Percentiles rank a stretch among this genome's conserved stretches.
These are phyloP conservation scores for Perdix hodgsoniae DNA, from an alignment of 2,797 vertebrate genomes.

Conservation along the genomic window DNA sequence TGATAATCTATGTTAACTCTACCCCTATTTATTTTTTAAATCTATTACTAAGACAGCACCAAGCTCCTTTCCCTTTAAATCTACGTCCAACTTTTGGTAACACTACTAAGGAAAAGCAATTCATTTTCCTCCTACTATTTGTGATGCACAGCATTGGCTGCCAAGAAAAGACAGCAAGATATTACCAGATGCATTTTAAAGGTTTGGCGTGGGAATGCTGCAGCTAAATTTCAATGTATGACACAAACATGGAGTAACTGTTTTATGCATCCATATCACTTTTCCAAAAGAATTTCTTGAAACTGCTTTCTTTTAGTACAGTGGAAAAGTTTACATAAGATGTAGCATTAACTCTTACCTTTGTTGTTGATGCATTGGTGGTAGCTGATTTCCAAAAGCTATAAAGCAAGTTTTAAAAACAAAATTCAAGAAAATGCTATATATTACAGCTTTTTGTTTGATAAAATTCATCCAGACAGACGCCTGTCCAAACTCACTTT, in stretches of 20 bases:
- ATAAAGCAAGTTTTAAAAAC: constrained; percentile 55
- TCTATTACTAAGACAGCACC: neutral
- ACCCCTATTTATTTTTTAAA: neutral
- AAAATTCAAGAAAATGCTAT: neutral
- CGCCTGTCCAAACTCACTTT: neutral
- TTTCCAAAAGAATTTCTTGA: neutral
- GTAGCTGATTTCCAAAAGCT: constrained; percentile 92
- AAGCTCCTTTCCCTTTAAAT: neutral
- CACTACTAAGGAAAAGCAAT: neutral
- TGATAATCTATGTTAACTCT: accelerated
- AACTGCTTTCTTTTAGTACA: neutral
- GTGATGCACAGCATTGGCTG: neutral
- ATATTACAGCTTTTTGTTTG: neutral
- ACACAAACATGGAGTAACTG: neutral
- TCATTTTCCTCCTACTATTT: neutral
- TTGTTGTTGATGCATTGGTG: constrained; percentile 89
- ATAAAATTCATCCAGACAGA: neutral
- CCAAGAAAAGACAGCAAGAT: accelerated
- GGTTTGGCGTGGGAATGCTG: neutral
- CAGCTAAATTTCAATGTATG: neutral
- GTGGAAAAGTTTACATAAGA: neutral
- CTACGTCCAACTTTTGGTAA: neutral
- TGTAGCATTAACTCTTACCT: constrained; percentile 80
- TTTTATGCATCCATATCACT: neutral
- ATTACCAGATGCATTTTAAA: neutral